These are phyloP conservation scores for Tachina grossa DNA, from an alignment of 2,888 invertebrate species.

Conservation along the genomic window DNA sequence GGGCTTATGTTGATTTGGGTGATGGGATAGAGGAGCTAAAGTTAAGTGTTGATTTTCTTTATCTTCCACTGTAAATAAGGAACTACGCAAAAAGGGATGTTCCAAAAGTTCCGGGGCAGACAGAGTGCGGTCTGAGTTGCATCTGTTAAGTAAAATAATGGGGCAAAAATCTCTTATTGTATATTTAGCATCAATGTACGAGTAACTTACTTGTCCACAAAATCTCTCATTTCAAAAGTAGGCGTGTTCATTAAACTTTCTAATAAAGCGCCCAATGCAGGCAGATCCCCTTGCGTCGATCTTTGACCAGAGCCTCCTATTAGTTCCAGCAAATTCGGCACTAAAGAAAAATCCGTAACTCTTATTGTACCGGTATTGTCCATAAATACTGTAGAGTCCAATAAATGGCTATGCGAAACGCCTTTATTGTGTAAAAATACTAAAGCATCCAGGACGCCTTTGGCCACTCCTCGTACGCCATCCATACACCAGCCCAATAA, in stretches of 20 bases:
- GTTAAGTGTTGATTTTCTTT: conserved; percentile 71
- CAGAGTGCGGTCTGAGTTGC: conserved; percentile 84
- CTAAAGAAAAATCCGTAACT: conserved; percentile 81
- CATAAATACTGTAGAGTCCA: conserved; percentile 89
- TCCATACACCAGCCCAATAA: conserved; percentile 82
- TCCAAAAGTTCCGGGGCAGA: conserved; percentile 90
- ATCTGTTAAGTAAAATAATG: conserved; percentile 73
- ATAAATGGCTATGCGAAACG: conserved; percentile 92
- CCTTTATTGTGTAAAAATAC: conserved; percentile 91
- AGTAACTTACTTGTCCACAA: conserved; percentile 80
- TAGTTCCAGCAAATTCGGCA: conserved; percentile 80
- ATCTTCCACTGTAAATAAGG: conserved; percentile 79
- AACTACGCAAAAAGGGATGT: conserved; percentile 88
- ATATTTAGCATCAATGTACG: neutral
- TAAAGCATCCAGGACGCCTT: conserved; percentile 89
- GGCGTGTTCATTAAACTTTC: conserved; percentile 80
- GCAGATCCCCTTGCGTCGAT: conserved; percentile 80
- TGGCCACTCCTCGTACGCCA: conserved; percentile 85
- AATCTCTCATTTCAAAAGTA: conserved; percentile 81
- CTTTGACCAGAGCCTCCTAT: conserved; percentile 77
- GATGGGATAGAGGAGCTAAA: conserved; percentile 46
- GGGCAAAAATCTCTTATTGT: neutral
- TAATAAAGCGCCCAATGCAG: conserved; percentile 81
- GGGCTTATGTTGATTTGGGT: conserved; percentile 69
- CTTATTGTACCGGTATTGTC: conserved; percentile 85